Base-by-base conservation (phyloP, 2,113 vertebrate genomes). In the Oryzias melastigma region DNA sequence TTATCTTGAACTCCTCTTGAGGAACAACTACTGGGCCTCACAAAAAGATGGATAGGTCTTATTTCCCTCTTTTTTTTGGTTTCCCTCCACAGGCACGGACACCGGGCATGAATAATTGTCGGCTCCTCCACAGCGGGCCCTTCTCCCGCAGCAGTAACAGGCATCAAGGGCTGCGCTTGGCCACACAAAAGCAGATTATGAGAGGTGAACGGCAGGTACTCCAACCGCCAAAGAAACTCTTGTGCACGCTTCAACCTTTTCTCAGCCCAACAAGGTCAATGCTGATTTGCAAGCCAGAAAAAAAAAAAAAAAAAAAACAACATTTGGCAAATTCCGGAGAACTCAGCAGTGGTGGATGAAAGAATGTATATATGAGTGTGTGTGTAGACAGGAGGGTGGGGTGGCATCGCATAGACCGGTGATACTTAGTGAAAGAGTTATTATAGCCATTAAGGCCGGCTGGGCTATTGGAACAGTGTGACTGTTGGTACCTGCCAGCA, bases 121-220 rank as follows among this genome's bases (percentile, higher is more conserved):
- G 50, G 76, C 77, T 73, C 73, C 79, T 71, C 71, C 24, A 62
- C 71, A 80, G 83, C 50, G 71, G 83, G 78, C 77, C 63, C 47
- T 76, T 82, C 84, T 83, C 64, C 78, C 66, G 65, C 62, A 58
- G 72, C 62, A 65, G 63, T 82, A 81, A 73, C 47, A 61, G 48
- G 67, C 68, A 68, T 48, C 65, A 68, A 78, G 78, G 78, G 71
- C 81, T 65, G 66, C 61, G 52, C 57, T 57, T 69, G 80, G 73
- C 78, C 61, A 59, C 56, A 68, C 62, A 56, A 78, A 75, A 62
- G 66, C 84, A 79, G 77, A 88, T 91, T 84, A 86, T 85, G 78
- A 85, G 83, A 84, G 86, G 82, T 71, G 78, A 90, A 88, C 82
- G 62, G 87, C 89, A 90, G 87, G 91, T 90, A 91, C 89, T 90